Conservation (phyloP, 2,113 vertebrate species). For the Eptesicus fuscus region DNA sequence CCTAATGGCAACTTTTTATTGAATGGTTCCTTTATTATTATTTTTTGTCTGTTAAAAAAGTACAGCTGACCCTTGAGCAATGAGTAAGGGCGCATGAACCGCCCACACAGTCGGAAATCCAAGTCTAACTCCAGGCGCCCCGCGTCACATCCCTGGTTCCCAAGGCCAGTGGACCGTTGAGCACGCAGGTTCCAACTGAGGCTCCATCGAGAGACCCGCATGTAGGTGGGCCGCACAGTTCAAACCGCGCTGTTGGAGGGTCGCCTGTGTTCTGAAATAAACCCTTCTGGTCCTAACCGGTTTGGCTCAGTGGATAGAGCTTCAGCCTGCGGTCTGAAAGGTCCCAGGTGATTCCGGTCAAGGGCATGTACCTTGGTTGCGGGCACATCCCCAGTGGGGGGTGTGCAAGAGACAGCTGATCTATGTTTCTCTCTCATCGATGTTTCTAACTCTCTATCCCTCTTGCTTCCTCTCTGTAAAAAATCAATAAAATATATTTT, state of each 20-base stretch:
- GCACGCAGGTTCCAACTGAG: not conserved
- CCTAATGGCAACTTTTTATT: not conserved
- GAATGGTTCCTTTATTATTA: not conserved
- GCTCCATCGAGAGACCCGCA: fast-evolving
- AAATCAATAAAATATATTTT: too few species aligned
- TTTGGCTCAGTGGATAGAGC: too few species aligned
- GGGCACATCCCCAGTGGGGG: too few species aligned
- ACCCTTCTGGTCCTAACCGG: not conserved
- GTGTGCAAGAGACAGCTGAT: too few species aligned
- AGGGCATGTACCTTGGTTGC: too few species aligned
- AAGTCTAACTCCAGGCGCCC: not conserved
- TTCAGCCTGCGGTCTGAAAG: too few species aligned
- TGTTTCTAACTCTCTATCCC: too few species aligned
- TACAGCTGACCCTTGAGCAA: too few species aligned
- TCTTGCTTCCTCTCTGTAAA: too few species aligned
- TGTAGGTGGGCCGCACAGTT: not conserved
- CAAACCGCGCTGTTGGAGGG: not conserved
- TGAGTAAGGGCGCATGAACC: not conserved
- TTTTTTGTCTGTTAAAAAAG: not conserved
- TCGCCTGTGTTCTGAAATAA: not conserved
- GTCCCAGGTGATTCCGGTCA: too few species aligned
- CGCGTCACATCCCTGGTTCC: not conserved
- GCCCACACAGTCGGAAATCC: not conserved
- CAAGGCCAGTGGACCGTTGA: not conserved
- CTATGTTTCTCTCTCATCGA: too few species aligned